Evolutionary conservation across 2,888 invertebrate genomes (phyloP), one percentile per base, ranked within the genome.

Genomic region (Limnephilus rhombicus): DNA sequence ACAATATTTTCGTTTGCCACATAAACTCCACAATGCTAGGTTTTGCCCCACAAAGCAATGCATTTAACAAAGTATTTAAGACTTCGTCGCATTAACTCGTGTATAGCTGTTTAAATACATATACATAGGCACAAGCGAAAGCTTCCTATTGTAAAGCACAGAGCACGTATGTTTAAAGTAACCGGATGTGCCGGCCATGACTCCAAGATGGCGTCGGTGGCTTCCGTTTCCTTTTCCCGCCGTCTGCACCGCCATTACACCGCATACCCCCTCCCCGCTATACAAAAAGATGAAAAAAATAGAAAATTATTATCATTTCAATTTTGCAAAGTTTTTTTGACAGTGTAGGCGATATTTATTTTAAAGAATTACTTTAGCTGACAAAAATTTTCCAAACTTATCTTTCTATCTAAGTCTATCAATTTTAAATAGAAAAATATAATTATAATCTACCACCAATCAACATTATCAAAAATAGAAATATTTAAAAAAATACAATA

Each of bases 161-260:
- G 90, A 92, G 90, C 93, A 93, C 92, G 92, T 93, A 93, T 93
- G 93, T 93, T 93, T 91, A 93, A 92, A 92, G 93, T 92, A 92
- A 88, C 91, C 92, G 91, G 92, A 92, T 34, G 91, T 89, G 92
- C 37, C 91, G 91, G 85, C 92, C 93, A 93, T 93, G 93, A 93
- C 92, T 93, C 89, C 93, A 93, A 93, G 93, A 93, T 93, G 93
- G 93, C 93, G 92, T 92, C 93, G 86, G 92, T 90, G 93, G 93
- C 93, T 90, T 93, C 93, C 93, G 93, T 86, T 93, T 93, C 93
- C 93, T 91, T 81, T 91, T 89, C 88, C 92, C 91, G 92, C 91
- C 91, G 91, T 86, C 82, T 87, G 88, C 89, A 89, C 89, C 88
- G 89, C 91, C 91, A 91, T 90, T 91, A 91, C 92, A 89, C 91